phyloP scores from a whole-genome alignment of 2,113 vertebrate species.

The Capra hircus region DNA sequence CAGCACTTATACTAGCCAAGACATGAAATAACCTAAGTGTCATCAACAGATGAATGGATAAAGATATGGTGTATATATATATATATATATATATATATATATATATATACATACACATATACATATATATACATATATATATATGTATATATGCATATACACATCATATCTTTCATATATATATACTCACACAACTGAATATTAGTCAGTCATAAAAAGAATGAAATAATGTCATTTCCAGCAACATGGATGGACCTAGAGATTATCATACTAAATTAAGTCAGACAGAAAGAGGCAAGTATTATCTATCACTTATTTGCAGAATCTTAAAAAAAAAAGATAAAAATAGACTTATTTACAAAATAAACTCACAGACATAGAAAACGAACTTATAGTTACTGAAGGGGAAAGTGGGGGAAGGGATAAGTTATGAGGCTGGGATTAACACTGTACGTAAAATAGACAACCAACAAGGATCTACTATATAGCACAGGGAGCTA shows the following conservation, averaged over 20 bases:
- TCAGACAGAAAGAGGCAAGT: not conserved
- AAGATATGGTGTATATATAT: not conserved
- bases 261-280: not conserved
- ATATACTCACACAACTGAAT: not conserved
- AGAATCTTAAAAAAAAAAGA: not conserved
- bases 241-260: not conserved
- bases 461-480: not conserved
- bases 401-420: not conserved
- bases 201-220: not conserved
- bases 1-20: not conserved
- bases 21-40: not conserved
- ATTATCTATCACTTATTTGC: not conserved
- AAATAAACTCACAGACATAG: not conserved
- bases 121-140: no score
- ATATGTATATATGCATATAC: no score
- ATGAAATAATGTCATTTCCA: not conserved
- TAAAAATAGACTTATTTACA: not conserved
- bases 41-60: not conserved
- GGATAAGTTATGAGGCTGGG: not conserved
- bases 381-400: not conserved
- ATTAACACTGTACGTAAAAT: not conserved
- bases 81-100: no score
- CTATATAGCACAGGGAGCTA: not conserved
- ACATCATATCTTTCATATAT: no score
- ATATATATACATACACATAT: no score